Evolutionary conservation across 2,113 vertebrate genomes (phyloP).

Genomic region (Lasiurus borealis): DNA sequence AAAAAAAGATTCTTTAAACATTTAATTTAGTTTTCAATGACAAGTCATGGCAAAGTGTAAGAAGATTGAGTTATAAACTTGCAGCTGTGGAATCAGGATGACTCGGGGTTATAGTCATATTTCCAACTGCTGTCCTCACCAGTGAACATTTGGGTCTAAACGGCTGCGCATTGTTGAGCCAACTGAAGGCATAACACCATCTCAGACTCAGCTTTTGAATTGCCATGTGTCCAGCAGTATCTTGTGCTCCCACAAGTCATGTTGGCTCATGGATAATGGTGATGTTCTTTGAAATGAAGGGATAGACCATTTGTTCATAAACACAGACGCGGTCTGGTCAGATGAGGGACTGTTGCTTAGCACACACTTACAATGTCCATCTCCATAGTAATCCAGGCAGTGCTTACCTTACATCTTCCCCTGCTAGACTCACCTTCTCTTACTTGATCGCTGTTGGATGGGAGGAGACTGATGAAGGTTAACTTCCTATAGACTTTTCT

Average conservation of each 20-base stretch:
- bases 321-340: rapidly evolving
- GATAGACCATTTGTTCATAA: background rate
- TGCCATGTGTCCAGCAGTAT: rapidly evolving
- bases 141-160: rapidly evolving
- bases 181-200: background rate
- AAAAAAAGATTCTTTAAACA: background rate
- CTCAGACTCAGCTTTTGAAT: background rate
- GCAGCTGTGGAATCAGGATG: background rate
- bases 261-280: background rate
- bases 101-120: background rate
- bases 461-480: background rate
- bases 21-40: background rate
- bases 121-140: background rate
- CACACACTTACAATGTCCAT: rapidly evolving
- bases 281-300: background rate
- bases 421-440: background rate
- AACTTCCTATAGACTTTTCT: background rate
- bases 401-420: background rate
- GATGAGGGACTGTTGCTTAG: background rate
- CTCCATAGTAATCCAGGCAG: background rate
- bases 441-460: background rate
- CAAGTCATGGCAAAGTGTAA: background rate
- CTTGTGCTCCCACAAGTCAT: background rate
- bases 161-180: background rate
- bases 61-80: background rate